These are phyloP conservation scores for Lasioglossum zephyrum DNA, from an alignment of 2,888 invertebrate species.

Conservation along the genomic window DNA sequence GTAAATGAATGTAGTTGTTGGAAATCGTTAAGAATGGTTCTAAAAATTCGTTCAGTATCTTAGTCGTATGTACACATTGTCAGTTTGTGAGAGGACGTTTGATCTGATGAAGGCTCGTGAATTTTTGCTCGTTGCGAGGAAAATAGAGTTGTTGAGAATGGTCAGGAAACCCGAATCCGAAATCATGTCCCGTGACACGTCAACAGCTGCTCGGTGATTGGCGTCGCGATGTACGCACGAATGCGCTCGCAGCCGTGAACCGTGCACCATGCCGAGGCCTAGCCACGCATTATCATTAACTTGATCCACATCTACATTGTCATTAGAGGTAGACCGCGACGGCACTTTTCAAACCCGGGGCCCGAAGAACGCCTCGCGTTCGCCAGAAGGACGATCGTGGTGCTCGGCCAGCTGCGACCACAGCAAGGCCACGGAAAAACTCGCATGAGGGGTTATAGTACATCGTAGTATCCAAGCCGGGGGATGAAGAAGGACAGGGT, in stretches of 20 bases:
- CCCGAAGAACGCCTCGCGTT: conserved; percentile 35
- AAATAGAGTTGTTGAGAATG: neutral
- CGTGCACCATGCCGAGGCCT: conserved; percentile 69
- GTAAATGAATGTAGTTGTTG: neutral
- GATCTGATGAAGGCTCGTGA: accelerated
- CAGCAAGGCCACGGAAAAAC: conserved; percentile 55
- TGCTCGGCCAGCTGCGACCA: conserved; percentile 57
- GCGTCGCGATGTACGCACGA: conserved; percentile 79
- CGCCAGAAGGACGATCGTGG: conserved; percentile 32
- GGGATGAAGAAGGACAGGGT: conserved; percentile 50
- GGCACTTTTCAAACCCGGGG: conserved; percentile 60
- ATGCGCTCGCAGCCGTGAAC: conserved; percentile 79
- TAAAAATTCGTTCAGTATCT: neutral
- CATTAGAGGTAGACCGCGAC: conserved; percentile 78
- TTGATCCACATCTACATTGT: conserved; percentile 81
- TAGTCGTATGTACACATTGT: neutral
- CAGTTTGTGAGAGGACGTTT: neutral
- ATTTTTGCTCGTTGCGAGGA: neutral
- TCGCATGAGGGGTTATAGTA: neutral
- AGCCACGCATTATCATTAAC: conserved; percentile 78
- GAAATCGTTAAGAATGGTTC: neutral
- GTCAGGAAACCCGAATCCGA: conserved; percentile 18
- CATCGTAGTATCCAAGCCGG: neutral
- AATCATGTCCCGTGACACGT: conserved; percentile 37
- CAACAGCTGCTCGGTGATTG: conserved; percentile 43